A percentile compares a stretch with the other conserved stretches of the same genome.
Evolutionary conservation across 2,888 invertebrate genomes (phyloP).

Genomic region (Graphium colonna): DNA sequence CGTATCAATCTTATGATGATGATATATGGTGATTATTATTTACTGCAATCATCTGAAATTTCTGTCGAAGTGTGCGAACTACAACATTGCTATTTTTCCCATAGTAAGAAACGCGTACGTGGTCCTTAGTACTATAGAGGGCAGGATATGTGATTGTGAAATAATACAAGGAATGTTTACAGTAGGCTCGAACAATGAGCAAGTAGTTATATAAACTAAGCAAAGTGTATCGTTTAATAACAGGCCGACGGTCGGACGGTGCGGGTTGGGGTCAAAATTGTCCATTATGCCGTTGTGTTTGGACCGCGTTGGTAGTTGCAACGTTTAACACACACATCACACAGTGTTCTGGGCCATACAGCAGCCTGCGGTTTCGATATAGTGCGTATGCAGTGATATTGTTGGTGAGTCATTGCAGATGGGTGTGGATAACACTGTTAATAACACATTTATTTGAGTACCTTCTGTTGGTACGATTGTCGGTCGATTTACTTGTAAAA

Average conservation of each 20-base stretch:
- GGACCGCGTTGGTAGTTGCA: not conserved
- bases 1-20: too few species aligned
- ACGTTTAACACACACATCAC: not conserved
- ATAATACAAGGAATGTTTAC: slow-evolving; percentile 8
- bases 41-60: too few species aligned
- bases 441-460: not conserved
- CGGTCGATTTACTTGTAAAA: too few species aligned
- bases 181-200: slow-evolving; percentile 15
- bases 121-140: not conserved
- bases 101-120: not conserved
- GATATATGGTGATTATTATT: too few species aligned
- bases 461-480: not conserved
- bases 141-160: not conserved
- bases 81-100: not conserved
- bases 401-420: too few species aligned
- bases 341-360: not conserved
- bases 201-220: slow-evolving; percentile 21
- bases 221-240: slow-evolving; percentile 18
- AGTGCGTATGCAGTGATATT: too few species aligned
- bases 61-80: not conserved
- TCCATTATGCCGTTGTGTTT: slow-evolving; percentile 15
- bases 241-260: slow-evolving; percentile 12
- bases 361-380: not conserved
- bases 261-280: slow-evolving; percentile 1
- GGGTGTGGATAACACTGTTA: not conserved